phyloP scores from a whole-genome alignment of 2,113 vertebrate species.

The Nansenia antarctica region DNA sequence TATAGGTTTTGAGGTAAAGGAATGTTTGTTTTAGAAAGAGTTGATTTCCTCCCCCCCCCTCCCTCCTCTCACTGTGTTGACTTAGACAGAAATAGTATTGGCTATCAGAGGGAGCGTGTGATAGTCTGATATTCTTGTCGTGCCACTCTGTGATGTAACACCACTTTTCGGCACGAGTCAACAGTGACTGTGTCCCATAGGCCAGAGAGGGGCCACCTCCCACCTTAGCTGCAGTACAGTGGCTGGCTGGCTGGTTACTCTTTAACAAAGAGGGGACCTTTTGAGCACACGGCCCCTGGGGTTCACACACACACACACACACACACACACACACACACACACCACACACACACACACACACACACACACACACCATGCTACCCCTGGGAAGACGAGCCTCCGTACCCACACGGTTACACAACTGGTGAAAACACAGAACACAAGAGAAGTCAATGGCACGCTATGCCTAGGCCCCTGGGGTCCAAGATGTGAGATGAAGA shows the following conservation, averaged over 20 bases:
- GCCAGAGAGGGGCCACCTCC: background rate
- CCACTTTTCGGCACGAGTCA: background rate
- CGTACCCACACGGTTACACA: slow-evolving; percentile 36
- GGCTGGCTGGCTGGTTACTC: slow-evolving; percentile 31
- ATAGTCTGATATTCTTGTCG: background rate
- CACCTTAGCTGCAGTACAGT: background rate
- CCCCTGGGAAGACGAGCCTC: slow-evolving; percentile 10
- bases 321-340: too few relatives aligned
- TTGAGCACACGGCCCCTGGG: background rate
- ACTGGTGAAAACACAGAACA: slow-evolving; percentile 24
- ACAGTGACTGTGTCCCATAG: background rate
- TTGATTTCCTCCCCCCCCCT: background rate
- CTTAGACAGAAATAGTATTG: slow-evolving; percentile 17
- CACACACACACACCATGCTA: background rate
- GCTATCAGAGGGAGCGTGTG: slow-evolving; percentile 11
- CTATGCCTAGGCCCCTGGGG: slow-evolving; percentile 6
- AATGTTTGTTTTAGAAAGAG: slow-evolving; percentile 32
- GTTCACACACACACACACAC: too few relatives aligned
- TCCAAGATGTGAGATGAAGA: slow-evolving; percentile 16
- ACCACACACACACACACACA: too few relatives aligned
- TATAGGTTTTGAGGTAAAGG: background rate
- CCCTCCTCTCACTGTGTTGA: slow-evolving; percentile 1
- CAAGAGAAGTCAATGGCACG: slow-evolving; percentile 23
- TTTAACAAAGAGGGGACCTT: slow-evolving; percentile 14
- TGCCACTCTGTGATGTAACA: background rate